These are phyloP conservation scores for Tenthredo distinguenda DNA, from an alignment of 2,888 invertebrate genomes.

Conservation along the genomic window DNA sequence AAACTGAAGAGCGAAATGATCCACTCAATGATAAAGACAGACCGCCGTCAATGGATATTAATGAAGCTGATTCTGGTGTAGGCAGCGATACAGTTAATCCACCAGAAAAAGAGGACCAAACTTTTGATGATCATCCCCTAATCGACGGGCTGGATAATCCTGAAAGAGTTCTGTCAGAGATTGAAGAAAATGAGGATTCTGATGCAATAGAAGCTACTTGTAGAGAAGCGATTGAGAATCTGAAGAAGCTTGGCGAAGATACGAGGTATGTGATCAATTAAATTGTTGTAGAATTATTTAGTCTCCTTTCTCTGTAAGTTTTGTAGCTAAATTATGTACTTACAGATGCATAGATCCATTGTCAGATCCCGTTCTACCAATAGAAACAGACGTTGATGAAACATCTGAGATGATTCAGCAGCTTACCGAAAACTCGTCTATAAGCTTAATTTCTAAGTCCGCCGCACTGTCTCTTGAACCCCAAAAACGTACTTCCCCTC, in stretches of 20 bases:
- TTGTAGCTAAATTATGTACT: constrained; percentile 8
- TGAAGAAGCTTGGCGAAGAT: constrained; percentile 75
- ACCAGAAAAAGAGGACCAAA: constrained; percentile 75
- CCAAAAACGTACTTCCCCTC: not conserved
- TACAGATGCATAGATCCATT: constrained; percentile 64
- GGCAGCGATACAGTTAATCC: constrained; percentile 76
- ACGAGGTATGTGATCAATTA: constrained; percentile 67
- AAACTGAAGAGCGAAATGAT: constrained; percentile 67
- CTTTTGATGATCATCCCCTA: constrained; percentile 71
- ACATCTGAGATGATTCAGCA: constrained; percentile 64
- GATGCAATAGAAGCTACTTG: constrained; percentile 75
- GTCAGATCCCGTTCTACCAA: constrained; percentile 64
- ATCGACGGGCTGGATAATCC: constrained; percentile 49
- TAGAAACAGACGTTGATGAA: constrained; percentile 61
- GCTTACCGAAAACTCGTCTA: constrained; percentile 64
- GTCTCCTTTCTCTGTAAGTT: not conserved
- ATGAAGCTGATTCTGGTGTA: constrained; percentile 76
- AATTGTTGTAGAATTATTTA: not conserved
- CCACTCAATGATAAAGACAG: constrained; percentile 71
- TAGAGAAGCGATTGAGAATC: constrained; percentile 75
- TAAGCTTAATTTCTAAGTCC: constrained; percentile 67
- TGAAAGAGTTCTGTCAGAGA: constrained; percentile 59
- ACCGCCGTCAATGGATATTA: constrained; percentile 72
- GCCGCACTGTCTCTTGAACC: constrained; percentile 56
- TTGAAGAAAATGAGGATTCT: constrained; percentile 71